These are phyloP conservation scores for Leptinotarsa texana DNA, from an alignment of 1,140 invertebrate species.

Conservation along the genomic window DNA sequence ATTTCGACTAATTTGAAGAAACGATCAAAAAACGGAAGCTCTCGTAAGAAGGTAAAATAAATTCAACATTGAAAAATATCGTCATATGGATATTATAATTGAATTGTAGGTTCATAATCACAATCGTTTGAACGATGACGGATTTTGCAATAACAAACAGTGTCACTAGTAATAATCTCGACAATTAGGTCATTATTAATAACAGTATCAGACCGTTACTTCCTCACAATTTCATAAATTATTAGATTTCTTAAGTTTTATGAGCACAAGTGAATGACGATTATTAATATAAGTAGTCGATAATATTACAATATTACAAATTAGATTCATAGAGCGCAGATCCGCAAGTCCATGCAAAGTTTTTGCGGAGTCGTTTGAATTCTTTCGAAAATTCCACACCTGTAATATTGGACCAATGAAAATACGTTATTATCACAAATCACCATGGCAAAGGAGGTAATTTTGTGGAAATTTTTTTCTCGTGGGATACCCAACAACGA, in stretches of 20 bases:
- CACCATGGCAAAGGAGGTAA: no score
- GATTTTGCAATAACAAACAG: not conserved
- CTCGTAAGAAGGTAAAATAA: not conserved
- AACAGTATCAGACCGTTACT: constrained; percentile 5
- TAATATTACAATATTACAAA: no score
- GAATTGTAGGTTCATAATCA: not conserved
- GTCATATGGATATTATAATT: not conserved
- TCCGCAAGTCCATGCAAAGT: no score
- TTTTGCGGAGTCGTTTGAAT: no score
- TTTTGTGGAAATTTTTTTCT: no score
- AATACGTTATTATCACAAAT: no score
- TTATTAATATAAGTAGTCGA: no score
- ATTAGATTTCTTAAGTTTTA: not conserved
- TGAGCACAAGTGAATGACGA: no score
- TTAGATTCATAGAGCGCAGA: no score
- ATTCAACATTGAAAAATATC: not conserved
- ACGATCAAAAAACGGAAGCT: not conserved
- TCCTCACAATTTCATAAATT: not conserved
- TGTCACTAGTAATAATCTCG: constrained; percentile 3
- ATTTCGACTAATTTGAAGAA: not conserved
- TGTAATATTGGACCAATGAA: no score
- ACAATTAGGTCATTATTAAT: constrained; percentile 3
- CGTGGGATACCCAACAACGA: no score
- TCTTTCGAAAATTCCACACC: no score
- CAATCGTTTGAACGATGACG: not conserved